Percentiles rank a stretch among this genome's conserved stretches.
Conservation (phyloP, 2,888 invertebrate species). For the Tinea semifulvella region DNA sequence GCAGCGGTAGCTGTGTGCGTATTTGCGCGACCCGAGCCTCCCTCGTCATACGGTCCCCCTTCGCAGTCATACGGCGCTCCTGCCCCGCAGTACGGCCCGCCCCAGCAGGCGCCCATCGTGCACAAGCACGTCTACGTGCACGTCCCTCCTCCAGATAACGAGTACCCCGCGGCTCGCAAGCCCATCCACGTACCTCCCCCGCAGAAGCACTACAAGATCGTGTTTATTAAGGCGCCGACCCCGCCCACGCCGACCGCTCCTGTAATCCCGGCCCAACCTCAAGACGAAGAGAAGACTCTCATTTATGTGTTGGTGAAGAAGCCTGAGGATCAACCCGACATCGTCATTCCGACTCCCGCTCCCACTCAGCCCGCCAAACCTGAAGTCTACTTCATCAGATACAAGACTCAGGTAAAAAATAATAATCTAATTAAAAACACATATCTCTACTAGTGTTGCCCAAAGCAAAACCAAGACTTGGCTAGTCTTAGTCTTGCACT, state of each 20-base stretch:
- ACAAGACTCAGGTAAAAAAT: slow-evolving; percentile 78
- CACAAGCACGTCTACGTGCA: slow-evolving; percentile 93
- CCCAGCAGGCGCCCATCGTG: slow-evolving; percentile 77
- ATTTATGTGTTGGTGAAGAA: slow-evolving; percentile 91
- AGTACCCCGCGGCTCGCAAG: slow-evolving; percentile 72
- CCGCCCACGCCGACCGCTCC: slow-evolving; percentile 71
- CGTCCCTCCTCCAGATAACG: slow-evolving; percentile 88
- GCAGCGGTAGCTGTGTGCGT: slow-evolving; percentile 50
- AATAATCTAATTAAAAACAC: not conserved
- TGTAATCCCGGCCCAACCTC: slow-evolving; percentile 74
- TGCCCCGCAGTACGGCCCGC: slow-evolving; percentile 74
- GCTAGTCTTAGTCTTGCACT: too few relatives aligned
- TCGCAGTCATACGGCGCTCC: slow-evolving; percentile 61
- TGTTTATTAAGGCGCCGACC: slow-evolving; percentile 80
- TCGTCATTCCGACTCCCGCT: slow-evolving; percentile 79
- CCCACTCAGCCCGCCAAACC: slow-evolving; percentile 90
- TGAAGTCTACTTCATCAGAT: slow-evolving; percentile 91
- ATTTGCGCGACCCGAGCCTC: slow-evolving; percentile 64
- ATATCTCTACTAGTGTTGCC: too few relatives aligned
- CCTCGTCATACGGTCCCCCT: slow-evolving; percentile 64
- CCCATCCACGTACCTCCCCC: slow-evolving; percentile 64
- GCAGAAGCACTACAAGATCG: slow-evolving; percentile 86
- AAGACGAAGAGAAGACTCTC: slow-evolving; percentile 89
- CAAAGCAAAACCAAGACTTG: too few relatives aligned
- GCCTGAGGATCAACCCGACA: slow-evolving; percentile 83